These are phyloP conservation scores for Vimba vimba DNA, from an alignment of 2,113 vertebrate species.

Conservation along the genomic window DNA sequence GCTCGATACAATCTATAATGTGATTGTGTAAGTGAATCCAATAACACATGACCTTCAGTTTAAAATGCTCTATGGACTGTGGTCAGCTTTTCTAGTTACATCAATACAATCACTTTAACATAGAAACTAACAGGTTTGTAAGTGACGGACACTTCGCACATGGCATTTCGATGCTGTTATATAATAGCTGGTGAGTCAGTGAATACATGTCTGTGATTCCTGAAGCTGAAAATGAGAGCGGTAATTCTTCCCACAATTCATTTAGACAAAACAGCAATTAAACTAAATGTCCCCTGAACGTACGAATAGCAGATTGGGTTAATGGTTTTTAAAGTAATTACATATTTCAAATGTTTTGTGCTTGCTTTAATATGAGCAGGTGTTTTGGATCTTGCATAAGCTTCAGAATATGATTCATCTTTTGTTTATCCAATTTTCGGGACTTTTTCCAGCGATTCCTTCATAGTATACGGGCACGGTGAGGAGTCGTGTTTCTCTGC, in stretches of 20 bases:
- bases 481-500: background rate
- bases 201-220: background rate
- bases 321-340: conserved; percentile 7
- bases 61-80: background rate
- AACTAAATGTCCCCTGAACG: background rate
- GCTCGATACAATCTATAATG: conserved; percentile 24
- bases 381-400: background rate
- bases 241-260: background rate
- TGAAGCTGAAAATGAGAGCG: background rate
- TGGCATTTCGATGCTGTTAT: background rate
- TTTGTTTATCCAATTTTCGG: background rate
- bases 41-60: conserved; percentile 13
- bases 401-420: background rate
- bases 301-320: background rate
- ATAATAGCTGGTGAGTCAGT: conserved; percentile 17
- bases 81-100: background rate
- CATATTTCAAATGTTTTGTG: conserved; percentile 6
- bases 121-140: background rate
- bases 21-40: conserved; percentile 13
- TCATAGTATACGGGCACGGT: background rate
- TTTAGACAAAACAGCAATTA: conserved; percentile 22
- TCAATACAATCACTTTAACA: conserved; percentile 9
- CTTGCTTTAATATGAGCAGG: conserved; percentile 7
- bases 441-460: background rate
- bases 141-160: background rate